These are phyloP conservation scores for Leucoraja ocellata DNA, from an alignment of 2,797 vertebrate genomes.

Conservation along the genomic window DNA sequence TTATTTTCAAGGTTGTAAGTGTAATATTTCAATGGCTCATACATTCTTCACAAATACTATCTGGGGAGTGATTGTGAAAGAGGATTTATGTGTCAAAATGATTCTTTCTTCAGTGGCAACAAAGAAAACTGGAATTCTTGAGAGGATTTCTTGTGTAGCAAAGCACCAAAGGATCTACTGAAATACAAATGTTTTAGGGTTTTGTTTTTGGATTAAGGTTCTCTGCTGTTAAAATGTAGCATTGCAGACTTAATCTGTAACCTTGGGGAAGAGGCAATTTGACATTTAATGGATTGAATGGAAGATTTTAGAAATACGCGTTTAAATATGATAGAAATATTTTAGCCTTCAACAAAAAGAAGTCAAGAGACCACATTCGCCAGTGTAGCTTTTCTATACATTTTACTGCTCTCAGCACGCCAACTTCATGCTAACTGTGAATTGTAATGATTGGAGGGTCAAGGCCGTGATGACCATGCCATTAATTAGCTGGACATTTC, in stretches of 20 bases:
- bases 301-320: not conserved
- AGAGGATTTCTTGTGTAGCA: not conserved
- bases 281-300: not conserved
- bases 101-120: constrained; percentile 29
- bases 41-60: constrained; percentile 37
- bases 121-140: constrained; percentile 34
- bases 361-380: too few species aligned
- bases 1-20: constrained; percentile 36
- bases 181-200: not conserved
- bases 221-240: not conserved
- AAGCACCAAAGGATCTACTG: not conserved
- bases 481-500: too few species aligned
- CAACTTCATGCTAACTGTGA: too few species aligned
- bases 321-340: too few species aligned
- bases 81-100: constrained; percentile 31
- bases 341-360: too few species aligned
- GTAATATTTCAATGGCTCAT: constrained; percentile 38
- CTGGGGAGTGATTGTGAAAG: constrained; percentile 33
- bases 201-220: constrained; percentile 20
- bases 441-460: too few species aligned
- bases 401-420: too few species aligned
- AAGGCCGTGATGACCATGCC: too few species aligned
- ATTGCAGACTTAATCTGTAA: not conserved
- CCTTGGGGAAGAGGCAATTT: not conserved
- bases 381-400: too few species aligned